phyloP scores from a whole-genome alignment of 2,113 vertebrate genomes.

The Apus apus region DNA sequence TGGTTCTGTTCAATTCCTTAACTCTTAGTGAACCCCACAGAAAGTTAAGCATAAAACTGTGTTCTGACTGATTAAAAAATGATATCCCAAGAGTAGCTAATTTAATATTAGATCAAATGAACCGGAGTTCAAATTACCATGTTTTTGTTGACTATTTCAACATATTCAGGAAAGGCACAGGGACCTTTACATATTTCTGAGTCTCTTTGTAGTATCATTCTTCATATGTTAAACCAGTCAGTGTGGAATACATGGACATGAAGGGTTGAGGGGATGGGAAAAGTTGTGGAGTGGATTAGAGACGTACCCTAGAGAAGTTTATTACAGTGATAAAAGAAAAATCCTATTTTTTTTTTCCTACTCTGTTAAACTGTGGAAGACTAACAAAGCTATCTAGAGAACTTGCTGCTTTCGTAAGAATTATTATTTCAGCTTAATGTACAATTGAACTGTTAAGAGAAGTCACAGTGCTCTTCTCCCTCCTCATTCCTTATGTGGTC shows the following conservation, averaged over 20 bases:
- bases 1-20: constrained; percentile 41
- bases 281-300: constrained; percentile 27
- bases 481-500: not conserved
- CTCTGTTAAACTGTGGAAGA: not conserved
- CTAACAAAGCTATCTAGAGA: not conserved
- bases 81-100: constrained; percentile 57
- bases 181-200: constrained; percentile 51
- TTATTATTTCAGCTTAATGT: not conserved
- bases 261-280: not conserved
- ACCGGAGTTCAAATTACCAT: constrained; percentile 57
- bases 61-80: constrained; percentile 50
- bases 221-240: constrained; percentile 40
- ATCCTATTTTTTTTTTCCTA: not conserved
- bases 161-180: constrained; percentile 56
- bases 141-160: constrained; percentile 70
- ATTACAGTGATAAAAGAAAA: constrained; percentile 55
- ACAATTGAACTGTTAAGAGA: not conserved
- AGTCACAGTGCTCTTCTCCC: not conserved
- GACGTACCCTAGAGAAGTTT: constrained; percentile 52
- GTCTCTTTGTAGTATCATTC: constrained; percentile 67
- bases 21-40: constrained; percentile 41
- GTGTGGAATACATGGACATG: constrained; percentile 51
- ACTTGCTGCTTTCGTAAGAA: not conserved
- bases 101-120: constrained; percentile 74
- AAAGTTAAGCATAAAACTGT: constrained; percentile 50